These are phyloP conservation scores for Carassius gibelio DNA, from an alignment of 2,113 vertebrate genomes.

Conservation along the genomic window DNA sequence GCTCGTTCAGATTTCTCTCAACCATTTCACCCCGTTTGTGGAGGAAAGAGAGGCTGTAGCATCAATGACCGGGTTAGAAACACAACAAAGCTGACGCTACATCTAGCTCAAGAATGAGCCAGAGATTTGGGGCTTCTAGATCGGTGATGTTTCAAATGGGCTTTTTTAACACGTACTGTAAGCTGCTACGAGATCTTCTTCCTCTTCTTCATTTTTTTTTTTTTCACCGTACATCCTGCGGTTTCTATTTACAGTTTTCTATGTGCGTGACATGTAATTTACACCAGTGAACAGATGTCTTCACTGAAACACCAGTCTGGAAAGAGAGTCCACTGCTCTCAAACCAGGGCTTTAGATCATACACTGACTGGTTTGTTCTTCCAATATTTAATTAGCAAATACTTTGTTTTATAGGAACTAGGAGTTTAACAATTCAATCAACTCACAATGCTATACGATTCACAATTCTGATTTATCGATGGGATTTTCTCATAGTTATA, in stretches of 20 bases:
- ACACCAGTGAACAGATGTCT: conserved; percentile 47
- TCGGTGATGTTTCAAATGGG: conserved; percentile 20
- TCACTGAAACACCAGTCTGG: conserved; percentile 15
- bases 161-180: conserved; percentile 31
- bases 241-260: conserved; percentile 53
- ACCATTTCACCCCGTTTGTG: conserved; percentile 72
- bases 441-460: no score
- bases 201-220: no score
- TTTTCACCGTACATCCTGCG: conserved; percentile 33
- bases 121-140: background rate
- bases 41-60: conserved; percentile 36
- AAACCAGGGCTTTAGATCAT: background rate
- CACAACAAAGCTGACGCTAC: conserved; percentile 28
- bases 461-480: no score
- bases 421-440: no score
- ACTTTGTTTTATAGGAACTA: background rate
- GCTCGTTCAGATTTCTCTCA: conserved; percentile 87
- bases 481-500: no score
- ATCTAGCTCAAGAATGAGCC: conserved; percentile 24
- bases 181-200: conserved; percentile 9
- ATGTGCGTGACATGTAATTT: conserved; percentile 46
- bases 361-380: background rate
- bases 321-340: background rate
- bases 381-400: background rate
- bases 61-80: conserved; percentile 49